A percentile compares a stretch with the other conserved stretches of the same genome.
These are phyloP conservation scores for Scolopax mira DNA, from an alignment of 2,113 vertebrate genomes.

Conservation along the genomic window DNA sequence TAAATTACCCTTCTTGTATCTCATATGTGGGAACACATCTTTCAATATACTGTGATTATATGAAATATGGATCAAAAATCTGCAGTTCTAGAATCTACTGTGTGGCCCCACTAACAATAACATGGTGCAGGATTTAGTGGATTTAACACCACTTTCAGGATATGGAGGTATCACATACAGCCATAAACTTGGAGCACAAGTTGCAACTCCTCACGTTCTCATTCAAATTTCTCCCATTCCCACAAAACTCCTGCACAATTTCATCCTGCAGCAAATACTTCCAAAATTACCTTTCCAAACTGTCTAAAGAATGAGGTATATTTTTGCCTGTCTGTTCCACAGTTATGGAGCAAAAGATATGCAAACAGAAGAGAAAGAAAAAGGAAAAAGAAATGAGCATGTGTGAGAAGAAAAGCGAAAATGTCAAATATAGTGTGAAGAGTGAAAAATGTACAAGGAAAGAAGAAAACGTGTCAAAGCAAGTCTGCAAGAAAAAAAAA, in stretches of 20 bases:
- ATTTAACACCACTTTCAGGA: neutral
- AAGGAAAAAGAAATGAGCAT: neutral
- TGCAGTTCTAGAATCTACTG: neutral
- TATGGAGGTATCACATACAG: neutral
- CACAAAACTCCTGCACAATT: neutral
- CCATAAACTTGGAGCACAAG: neutral
- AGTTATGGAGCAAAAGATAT: neutral
- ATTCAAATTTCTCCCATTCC: neutral
- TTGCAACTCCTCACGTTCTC: neutral
- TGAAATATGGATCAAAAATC: neutral
- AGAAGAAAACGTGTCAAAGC: conserved; percentile 3
- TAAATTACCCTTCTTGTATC: neutral
- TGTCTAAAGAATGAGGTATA: neutral
- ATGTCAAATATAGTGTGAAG: neutral
- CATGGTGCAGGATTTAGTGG: neutral
- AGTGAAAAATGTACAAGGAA: neutral
- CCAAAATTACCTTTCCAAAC: neutral
- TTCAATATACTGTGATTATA: neutral
- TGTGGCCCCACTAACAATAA: neutral
- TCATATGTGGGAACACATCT: neutral
- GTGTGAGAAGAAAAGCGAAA: neutral
- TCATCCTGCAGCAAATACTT: neutral
- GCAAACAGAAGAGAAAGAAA: neutral
- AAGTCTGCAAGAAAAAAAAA: neutral
- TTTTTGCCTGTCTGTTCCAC: neutral